Conservation (phyloP, 2,113 vertebrate species). For the Chaenocephalus aceratus region DNA sequence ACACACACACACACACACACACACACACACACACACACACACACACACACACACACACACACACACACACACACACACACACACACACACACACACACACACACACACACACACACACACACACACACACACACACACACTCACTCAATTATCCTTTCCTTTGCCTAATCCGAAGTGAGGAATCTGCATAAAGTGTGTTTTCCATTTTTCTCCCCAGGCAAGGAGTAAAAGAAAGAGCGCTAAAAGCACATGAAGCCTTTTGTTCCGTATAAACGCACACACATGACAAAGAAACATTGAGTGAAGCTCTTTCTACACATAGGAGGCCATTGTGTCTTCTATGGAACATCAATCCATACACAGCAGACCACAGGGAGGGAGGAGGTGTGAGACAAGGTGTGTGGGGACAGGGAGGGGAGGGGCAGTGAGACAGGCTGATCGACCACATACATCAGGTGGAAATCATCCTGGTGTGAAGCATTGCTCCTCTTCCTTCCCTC, state of each 20-base stretch:
- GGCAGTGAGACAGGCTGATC: constrained; percentile 16
- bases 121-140: no score
- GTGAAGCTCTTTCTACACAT: not conserved
- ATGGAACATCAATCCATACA: constrained; percentile 32
- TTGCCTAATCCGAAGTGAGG: no score
- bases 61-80: no score
- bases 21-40: no score
- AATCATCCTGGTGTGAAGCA: constrained; percentile 14
- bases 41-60: no score
- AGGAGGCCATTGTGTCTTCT: constrained; percentile 31
- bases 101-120: no score
- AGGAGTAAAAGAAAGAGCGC: not conserved
- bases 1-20: no score
- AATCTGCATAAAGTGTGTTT: not conserved
- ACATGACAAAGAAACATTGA: constrained; percentile 26
- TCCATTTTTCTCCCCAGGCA: not conserved
- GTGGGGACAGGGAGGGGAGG: not conserved
- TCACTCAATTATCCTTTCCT: no score
- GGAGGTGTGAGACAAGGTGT: not conserved
- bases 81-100: no score
- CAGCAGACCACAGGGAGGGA: constrained; percentile 18
- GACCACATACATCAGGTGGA: constrained; percentile 49
- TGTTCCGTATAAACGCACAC: not conserved
- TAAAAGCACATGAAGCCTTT: constrained; percentile 1
- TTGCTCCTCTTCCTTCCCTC: constrained; percentile 15